Conservation (phyloP, 2,113 vertebrate genomes). For the Dicentrarchus labrax region DNA sequence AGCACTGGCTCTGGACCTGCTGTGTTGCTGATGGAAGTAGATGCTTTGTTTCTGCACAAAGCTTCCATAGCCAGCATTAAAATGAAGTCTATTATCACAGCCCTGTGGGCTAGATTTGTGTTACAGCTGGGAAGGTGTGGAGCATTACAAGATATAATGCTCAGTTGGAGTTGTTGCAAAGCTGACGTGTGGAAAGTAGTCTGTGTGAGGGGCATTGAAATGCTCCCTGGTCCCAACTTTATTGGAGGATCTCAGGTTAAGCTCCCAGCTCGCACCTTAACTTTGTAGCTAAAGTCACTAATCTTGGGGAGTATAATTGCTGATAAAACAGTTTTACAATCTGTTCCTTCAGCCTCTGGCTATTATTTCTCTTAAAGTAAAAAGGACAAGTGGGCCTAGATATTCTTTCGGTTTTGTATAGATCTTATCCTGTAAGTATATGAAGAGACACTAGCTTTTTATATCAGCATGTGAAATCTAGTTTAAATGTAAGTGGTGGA, state of each 20-base stretch:
- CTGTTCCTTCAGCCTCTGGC: background rate
- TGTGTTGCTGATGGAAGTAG: conserved; percentile 1
- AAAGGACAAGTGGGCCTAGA: background rate
- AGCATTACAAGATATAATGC: background rate
- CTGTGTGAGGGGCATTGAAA: background rate
- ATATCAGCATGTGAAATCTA: background rate
- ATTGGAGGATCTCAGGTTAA: background rate
- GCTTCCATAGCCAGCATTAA: background rate
- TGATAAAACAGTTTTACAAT: background rate
- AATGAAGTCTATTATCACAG: background rate
- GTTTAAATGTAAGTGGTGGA: background rate
- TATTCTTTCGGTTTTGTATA: background rate
- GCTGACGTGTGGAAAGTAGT: background rate
- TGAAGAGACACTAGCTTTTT: background rate
- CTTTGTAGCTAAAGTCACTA: conserved; percentile 1
- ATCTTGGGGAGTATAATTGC: conserved; percentile 3
- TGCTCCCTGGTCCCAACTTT: background rate
- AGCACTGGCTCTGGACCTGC: background rate
- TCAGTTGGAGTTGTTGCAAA: background rate
- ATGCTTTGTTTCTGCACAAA: background rate
- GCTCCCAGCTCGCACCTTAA: background rate
- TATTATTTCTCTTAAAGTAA: background rate
- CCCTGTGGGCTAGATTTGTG: background rate
- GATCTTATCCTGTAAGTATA: background rate
- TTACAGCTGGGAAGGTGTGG: background rate